Conservation (phyloP, 2,888 invertebrate species). For the Andricus curvator region DNA sequence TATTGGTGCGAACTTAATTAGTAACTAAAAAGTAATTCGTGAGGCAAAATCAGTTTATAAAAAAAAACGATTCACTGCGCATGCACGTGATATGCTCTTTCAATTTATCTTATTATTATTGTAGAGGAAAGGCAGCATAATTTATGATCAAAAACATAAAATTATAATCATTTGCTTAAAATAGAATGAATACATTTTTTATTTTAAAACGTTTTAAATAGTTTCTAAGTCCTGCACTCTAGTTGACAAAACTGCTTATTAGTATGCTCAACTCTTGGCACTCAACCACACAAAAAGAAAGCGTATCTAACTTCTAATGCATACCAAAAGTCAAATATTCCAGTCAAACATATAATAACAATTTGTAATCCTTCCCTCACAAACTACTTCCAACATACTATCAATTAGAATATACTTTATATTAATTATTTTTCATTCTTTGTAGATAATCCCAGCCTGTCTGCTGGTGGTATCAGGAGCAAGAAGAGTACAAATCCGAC, state of each 20-base stretch:
- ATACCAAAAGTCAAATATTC: neutral
- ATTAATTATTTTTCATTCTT: neutral
- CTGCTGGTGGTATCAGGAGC: constrained; percentile 73
- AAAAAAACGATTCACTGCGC: neutral
- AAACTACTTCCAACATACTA: neutral
- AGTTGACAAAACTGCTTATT: neutral
- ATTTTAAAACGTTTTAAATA: neutral
- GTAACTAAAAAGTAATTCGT: neutral
- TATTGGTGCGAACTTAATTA: neutral
- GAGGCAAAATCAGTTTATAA: neutral
- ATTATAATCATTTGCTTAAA: too few relatives aligned
- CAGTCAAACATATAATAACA: neutral
- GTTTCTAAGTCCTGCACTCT: neutral
- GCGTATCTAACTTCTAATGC: neutral
- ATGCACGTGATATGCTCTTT: neutral
- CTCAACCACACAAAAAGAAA: constrained; percentile 11
- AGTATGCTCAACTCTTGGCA: neutral
- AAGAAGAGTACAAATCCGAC: constrained; percentile 79
- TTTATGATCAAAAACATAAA: too few relatives aligned
- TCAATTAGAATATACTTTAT: neutral
- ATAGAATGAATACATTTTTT: too few relatives aligned
- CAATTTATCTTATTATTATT: neutral
- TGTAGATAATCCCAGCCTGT: constrained; percentile 71
- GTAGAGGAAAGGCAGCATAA: too few relatives aligned
- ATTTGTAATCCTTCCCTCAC: neutral